Percentiles rank a stretch among this genome's conserved stretches.
Conservation (phyloP, 53 echinoderm and acorn worm genomes). For the Holothuria leucospilota region DNA sequence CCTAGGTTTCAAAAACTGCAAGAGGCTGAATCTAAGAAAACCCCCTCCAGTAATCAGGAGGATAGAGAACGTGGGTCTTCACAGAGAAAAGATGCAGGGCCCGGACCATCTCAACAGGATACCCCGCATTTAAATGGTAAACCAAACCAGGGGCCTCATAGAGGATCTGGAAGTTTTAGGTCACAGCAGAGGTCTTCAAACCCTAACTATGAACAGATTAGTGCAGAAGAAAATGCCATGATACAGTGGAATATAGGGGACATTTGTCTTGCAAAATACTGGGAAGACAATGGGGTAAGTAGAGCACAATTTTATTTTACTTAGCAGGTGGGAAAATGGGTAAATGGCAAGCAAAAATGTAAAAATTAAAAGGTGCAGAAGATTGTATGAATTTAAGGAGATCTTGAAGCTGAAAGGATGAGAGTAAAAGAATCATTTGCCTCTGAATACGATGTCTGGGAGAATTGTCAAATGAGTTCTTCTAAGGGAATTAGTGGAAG, state of each 20-base stretch:
- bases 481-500: too few species aligned
- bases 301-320: neutral
- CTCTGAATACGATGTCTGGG: too few species aligned
- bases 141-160: conserved; percentile 31
- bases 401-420: too few species aligned
- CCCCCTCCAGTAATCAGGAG: neutral
- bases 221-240: conserved; percentile 10
- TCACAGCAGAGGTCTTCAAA: conserved; percentile 20
- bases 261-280: conserved; percentile 88
- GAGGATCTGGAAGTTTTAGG: conserved; percentile 46
- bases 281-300: conserved; percentile 92
- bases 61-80: neutral
- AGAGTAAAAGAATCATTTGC: too few species aligned
- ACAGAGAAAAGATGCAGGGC: conserved; percentile 9
- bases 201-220: conserved; percentile 7
- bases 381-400: too few species aligned
- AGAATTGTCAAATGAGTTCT: too few species aligned
- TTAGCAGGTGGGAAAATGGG: too few species aligned
- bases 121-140: conserved; percentile 7
- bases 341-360: too few species aligned
- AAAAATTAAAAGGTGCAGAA: too few species aligned
- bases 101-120: neutral
- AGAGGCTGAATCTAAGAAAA: conserved; percentile 13
- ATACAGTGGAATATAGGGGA: conserved; percentile 84
- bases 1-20: conserved; percentile 69